Evolutionary conservation across 2,113 vertebrate genomes (phyloP).

Genomic region (Dipodomys stephensi): DNA sequence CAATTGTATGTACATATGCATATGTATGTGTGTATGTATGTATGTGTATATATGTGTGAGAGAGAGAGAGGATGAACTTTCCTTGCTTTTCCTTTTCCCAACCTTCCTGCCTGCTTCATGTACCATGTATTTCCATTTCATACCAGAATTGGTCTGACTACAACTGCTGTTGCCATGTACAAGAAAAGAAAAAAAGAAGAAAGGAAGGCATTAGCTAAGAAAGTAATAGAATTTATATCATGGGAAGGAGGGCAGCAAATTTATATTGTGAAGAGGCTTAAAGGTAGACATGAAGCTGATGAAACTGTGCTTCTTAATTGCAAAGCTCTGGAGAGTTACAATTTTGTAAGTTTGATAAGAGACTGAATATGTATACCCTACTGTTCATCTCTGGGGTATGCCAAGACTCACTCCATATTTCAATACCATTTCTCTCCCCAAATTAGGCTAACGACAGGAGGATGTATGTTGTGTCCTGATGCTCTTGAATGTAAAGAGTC

Average conservation of each 20-base stretch:
- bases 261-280: background rate
- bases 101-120: background rate
- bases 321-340: background rate
- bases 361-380: background rate
- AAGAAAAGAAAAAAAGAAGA: background rate
- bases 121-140: conserved; percentile 29
- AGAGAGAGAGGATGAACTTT: background rate
- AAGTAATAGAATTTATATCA: background rate
- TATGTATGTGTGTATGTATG: background rate
- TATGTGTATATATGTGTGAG: background rate
- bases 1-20: background rate
- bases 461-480: background rate
- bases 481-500: background rate
- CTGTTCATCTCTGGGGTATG: background rate
- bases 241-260: background rate
- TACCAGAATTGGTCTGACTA: background rate
- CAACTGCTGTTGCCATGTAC: background rate
- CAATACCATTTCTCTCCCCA: background rate
- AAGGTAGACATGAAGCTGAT: background rate
- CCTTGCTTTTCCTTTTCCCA: background rate
- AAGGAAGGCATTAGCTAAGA: background rate
- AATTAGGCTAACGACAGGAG: background rate
- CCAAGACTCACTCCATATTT: background rate
- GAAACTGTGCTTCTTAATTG: conserved; percentile 15
- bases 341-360: background rate